A percentile compares a stretch with the other conserved stretches of the same genome.
Evolutionary conservation across 1,140 invertebrate genomes (phyloP).

Genomic region (Teleogryllus occipitalis): DNA sequence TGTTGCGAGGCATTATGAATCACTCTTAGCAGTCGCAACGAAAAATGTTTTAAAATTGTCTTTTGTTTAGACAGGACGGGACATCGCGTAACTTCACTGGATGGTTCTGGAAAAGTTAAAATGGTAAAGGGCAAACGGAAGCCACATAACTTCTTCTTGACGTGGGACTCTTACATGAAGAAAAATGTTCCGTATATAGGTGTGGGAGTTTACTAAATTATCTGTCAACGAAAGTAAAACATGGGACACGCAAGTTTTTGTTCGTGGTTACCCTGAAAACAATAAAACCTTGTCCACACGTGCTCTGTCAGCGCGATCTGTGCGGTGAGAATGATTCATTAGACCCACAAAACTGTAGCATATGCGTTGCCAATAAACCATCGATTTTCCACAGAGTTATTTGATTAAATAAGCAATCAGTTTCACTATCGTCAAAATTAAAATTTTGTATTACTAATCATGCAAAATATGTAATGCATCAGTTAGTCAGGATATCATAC

Average conservation of each 20-base stretch:
- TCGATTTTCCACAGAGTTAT: too few relatives aligned
- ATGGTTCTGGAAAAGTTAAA: neutral
- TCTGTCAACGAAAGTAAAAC: constrained; percentile 2
- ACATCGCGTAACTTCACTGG: neutral
- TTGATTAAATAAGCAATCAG: too few relatives aligned
- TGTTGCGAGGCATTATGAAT: neutral
- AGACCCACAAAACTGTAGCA: too few relatives aligned
- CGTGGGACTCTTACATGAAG: neutral
- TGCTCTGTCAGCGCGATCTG: neutral
- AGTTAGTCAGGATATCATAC: too few relatives aligned
- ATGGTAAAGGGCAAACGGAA: neutral
- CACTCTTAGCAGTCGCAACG: neutral
- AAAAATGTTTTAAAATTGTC: neutral
- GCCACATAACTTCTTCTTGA: neutral
- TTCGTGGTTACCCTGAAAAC: neutral
- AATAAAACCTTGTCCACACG: neutral
- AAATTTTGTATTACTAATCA: too few relatives aligned
- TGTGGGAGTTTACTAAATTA: neutral
- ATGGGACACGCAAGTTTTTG: neutral
- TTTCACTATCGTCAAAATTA: too few relatives aligned
- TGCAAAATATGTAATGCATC: too few relatives aligned
- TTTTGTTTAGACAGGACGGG: neutral
- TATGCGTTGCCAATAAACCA: too few relatives aligned
- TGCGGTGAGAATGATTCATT: neutral
- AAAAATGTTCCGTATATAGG: neutral